Conservation (phyloP, 2,113 vertebrate genomes). For the Rhabdomys dilectus region DNA sequence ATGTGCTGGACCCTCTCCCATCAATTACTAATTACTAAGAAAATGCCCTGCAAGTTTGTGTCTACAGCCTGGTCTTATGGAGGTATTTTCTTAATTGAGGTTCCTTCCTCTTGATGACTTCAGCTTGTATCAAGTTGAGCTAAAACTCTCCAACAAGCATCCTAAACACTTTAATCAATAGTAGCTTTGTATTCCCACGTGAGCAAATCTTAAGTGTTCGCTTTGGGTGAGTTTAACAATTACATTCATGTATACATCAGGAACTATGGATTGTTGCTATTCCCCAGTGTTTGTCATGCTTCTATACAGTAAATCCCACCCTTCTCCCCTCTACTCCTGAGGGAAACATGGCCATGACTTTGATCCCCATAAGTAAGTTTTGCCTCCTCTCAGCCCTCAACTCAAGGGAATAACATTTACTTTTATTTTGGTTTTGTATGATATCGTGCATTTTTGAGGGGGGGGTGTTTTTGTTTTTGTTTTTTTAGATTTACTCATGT, state of each 20-base stretch:
- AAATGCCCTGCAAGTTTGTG: background rate
- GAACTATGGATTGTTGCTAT: background rate
- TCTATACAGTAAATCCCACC: background rate
- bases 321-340: background rate
- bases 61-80: background rate
- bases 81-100: background rate
- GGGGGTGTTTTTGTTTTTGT: background rate
- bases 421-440: conserved; percentile 32
- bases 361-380: background rate
- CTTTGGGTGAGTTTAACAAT: background rate
- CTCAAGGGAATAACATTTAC: conserved; percentile 10
- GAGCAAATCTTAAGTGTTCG: background rate
- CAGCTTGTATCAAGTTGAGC: background rate
- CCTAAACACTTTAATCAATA: background rate
- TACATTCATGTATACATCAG: background rate
- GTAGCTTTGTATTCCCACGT: background rate
- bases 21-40: background rate
- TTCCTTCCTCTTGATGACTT: background rate
- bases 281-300: background rate
- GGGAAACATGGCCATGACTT: background rate
- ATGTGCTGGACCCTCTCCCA: background rate
- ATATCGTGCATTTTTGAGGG: no score
- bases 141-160: background rate
- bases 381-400: background rate
- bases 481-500: background rate